Percentiles rank a stretch among this genome's conserved stretches.
Evolutionary conservation across 2,113 vertebrate genomes (phyloP).

Genomic region (Myotis davidii): DNA sequence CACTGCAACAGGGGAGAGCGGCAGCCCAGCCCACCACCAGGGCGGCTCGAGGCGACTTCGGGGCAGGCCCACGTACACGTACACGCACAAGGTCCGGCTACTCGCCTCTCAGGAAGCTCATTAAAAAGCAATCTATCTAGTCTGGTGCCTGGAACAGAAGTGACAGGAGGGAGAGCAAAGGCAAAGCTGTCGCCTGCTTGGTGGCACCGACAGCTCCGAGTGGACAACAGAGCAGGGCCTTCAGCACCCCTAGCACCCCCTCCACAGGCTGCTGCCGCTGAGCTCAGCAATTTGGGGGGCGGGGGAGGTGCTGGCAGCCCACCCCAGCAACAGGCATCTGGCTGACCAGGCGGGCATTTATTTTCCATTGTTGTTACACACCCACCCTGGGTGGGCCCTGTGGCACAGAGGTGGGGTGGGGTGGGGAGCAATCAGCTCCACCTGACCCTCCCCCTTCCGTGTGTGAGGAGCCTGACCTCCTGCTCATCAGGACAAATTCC

Average conservation of each 20-base stretch:
- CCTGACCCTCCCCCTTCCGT: background rate
- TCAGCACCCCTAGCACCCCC: background rate
- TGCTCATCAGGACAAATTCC: background rate
- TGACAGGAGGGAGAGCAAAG: background rate
- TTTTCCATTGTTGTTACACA: background rate
- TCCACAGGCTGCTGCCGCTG: background rate
- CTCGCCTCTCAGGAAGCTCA: background rate
- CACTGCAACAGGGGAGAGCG: background rate
- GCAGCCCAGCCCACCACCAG: too few relatives aligned
- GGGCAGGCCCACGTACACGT: background rate
- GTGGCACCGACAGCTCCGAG: background rate
- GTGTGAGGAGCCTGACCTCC: background rate
- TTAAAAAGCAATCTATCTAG: background rate
- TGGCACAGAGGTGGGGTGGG: background rate
- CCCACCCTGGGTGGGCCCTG: rapidly evolving
- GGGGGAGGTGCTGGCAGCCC: background rate
- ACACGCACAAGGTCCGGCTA: background rate
- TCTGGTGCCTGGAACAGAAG: background rate
- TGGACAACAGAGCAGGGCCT: background rate
- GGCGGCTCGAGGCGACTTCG: background rate
- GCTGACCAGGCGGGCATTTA: background rate
- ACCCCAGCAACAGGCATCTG: background rate
- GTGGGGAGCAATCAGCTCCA: background rate
- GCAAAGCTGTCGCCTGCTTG: background rate
- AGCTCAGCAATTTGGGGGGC: background rate